Evolutionary conservation across 2,888 invertebrate genomes (phyloP), one percentile per base, ranked within the genome.

Genomic region (Augiades crinisus): DNA sequence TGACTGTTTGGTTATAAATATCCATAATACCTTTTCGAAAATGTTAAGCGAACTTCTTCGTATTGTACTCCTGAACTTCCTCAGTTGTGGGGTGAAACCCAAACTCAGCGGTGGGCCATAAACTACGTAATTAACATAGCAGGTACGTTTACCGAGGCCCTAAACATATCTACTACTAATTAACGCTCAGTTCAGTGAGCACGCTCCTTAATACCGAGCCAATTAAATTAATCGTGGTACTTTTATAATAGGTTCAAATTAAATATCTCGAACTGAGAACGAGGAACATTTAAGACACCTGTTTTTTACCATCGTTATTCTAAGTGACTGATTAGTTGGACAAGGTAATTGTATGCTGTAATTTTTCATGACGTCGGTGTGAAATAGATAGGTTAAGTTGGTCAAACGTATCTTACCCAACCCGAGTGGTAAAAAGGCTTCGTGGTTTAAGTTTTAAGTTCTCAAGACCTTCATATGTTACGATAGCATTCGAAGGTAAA

Each of bases 201-300:
- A 40, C 1, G 8, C 40, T 14, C n/a, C 40, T 40, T 40, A 40
- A 40, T 8, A 24, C 14, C 8, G 24, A 7, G 14, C 24, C 40
- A 40, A 40, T 40, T 24, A 40, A 40, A 40, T 40, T 40, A 40
- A 40, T 40, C 24, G 24, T 14, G n/a, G 40, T 16, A 16, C 30
- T 41, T 41, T 40, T 41, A 30, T 27, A 41, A 41, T 17, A 30
- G 41, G 17, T 10, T 41, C 14, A 16, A 41, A 30, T 41, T 41
- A 41, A 41, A 30, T 41, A 41, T 41, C 27, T 40, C 7, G 17
- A 17, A 17, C 27, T 6, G 24, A 41, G 17, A 41, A 41, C 10
- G 10, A 38, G 40, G 13, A 44, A 44, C 21, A 5, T 43, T 19
- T 31, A 41, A 41, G 30, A 30, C 17, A 30, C 17, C 30, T 31